These are phyloP conservation scores for Alloplasta piceator DNA, from an alignment of 2,888 invertebrate species.

Conservation along the genomic window DNA sequence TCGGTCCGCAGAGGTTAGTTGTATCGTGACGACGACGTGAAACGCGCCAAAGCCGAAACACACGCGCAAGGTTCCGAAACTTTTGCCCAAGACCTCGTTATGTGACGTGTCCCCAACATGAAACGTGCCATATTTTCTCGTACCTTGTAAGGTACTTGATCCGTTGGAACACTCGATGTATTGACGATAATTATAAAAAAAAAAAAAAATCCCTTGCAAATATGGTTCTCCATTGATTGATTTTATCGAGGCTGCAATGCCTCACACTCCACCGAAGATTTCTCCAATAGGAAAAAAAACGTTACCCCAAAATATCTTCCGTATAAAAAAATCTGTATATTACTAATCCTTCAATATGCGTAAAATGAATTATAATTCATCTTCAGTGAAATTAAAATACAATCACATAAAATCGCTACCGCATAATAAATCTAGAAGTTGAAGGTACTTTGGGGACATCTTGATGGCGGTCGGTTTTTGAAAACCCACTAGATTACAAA, in stretches of 20 bases:
- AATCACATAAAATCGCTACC: too few species aligned
- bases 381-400: too few species aligned
- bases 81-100: conserved; percentile 44
- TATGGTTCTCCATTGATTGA: conserved; percentile 34
- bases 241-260: conserved; percentile 14
- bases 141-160: not conserved
- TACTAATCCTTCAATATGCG: too few species aligned
- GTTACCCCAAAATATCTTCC: too few species aligned
- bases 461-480: too few species aligned
- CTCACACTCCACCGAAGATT: too few species aligned
- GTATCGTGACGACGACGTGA: conserved; percentile 61
- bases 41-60: conserved; percentile 45
- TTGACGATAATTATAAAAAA: not conserved
- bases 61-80: conserved; percentile 34
- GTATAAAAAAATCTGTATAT: too few species aligned
- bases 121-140: conserved; percentile 13
- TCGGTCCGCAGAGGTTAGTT: conserved; percentile 52
- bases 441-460: too few species aligned
- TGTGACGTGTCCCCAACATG: conserved; percentile 6
- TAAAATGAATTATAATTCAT: too few species aligned
- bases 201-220: conserved; percentile 8
- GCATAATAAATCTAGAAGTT: too few species aligned
- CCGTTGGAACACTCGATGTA: not conserved
- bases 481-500: too few species aligned
- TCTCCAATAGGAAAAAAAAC: too few species aligned